Percentiles rank a stretch among this genome's conserved stretches.
Evolutionary conservation across 2,888 invertebrate genomes (phyloP).

Genomic region (Alloplasta piceator): DNA sequence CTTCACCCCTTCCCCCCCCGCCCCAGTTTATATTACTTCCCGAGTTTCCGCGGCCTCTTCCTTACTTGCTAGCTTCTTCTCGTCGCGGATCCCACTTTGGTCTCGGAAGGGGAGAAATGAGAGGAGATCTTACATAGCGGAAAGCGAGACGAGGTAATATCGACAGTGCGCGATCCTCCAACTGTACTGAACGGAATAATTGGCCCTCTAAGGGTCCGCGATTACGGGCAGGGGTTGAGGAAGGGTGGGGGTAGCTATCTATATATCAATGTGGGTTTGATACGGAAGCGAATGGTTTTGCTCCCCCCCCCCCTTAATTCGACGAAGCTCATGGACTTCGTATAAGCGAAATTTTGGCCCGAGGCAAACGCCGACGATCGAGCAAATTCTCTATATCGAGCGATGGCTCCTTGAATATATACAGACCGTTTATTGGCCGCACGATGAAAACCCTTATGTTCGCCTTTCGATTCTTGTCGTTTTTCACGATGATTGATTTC

Average conservation of each 20-base stretch:
- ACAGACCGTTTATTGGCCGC: background rate
- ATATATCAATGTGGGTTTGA: constrained; percentile 29
- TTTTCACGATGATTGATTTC: constrained; percentile 50
- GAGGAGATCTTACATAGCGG: constrained; percentile 42
- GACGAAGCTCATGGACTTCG: too few relatives aligned
- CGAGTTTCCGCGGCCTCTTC: background rate
- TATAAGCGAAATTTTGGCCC: background rate
- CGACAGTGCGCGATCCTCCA: constrained; percentile 28
- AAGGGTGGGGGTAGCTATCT: too few relatives aligned
- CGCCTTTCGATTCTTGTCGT: constrained; percentile 15
- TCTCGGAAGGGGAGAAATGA: constrained; percentile 4
- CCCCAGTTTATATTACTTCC: constrained; percentile 55
- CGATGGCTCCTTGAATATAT: constrained; percentile 1
- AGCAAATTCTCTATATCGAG: constrained; percentile 29
- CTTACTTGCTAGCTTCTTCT: constrained; percentile 16
- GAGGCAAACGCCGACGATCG: constrained; percentile 49
- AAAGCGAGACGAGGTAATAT: background rate
- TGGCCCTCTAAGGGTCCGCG: constrained; percentile 58
- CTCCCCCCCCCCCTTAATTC: constrained; percentile 18
- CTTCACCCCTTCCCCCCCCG: background rate
- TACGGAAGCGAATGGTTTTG: constrained; percentile 58
- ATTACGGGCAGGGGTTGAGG: constrained; percentile 25
- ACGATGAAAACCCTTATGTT: constrained; percentile 13
- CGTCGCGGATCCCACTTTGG: constrained; percentile 27
- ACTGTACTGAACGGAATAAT: constrained; percentile 60